Percentiles rank a stretch among this genome's conserved stretches.
phyloP scores from a whole-genome alignment of 2,888 invertebrate genomes.

The Pseudoips prasinana region DNA sequence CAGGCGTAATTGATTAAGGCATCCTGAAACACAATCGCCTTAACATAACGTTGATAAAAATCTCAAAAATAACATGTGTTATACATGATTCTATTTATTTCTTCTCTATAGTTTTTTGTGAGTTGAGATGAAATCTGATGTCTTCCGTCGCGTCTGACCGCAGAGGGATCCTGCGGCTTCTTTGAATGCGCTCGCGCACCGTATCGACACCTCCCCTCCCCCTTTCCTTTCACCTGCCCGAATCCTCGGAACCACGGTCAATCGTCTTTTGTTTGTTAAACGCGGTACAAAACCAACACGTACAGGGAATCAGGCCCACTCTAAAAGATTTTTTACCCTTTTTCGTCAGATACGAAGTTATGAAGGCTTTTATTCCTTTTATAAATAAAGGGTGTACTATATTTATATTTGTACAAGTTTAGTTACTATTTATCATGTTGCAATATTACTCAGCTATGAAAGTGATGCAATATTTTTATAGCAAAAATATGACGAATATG shows the following conservation, averaged over 20 bases:
- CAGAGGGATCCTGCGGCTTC: slow-evolving; percentile 63
- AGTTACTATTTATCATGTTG: slow-evolving; percentile 24
- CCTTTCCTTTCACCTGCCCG: slow-evolving; percentile 25
- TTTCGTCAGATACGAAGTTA: slow-evolving; percentile 9
- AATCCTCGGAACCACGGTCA: slow-evolving; percentile 45
- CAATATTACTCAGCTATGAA: slow-evolving; percentile 23
- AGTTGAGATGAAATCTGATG: slow-evolving; percentile 40
- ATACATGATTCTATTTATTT: no score
- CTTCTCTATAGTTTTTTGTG: slow-evolving; percentile 11
- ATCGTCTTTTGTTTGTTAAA: slow-evolving; percentile 75
- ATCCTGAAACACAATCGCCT: no score
- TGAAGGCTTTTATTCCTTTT: no score
- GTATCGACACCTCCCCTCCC: slow-evolving; percentile 49
- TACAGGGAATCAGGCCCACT: slow-evolving; percentile 48
- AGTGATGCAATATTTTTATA: slow-evolving; percentile 28
- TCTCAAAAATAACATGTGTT: no score
- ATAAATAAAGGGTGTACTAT: slow-evolving; percentile 34
- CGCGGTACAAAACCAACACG: slow-evolving; percentile 66
- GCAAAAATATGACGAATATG: slow-evolving; percentile 24
- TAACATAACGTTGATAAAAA: no score
- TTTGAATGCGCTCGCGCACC: slow-evolving; percentile 67
- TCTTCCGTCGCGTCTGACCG: slow-evolving; percentile 53
- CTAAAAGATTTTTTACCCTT: slow-evolving; percentile 34
- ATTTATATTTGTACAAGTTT: slow-evolving; percentile 29
- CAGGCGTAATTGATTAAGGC: no score